Percentiles rank a stretch among this genome's conserved stretches.
These are phyloP conservation scores for Hoplodrina ambigua DNA, from an alignment of 2,888 invertebrate genomes.

Conservation along the genomic window DNA sequence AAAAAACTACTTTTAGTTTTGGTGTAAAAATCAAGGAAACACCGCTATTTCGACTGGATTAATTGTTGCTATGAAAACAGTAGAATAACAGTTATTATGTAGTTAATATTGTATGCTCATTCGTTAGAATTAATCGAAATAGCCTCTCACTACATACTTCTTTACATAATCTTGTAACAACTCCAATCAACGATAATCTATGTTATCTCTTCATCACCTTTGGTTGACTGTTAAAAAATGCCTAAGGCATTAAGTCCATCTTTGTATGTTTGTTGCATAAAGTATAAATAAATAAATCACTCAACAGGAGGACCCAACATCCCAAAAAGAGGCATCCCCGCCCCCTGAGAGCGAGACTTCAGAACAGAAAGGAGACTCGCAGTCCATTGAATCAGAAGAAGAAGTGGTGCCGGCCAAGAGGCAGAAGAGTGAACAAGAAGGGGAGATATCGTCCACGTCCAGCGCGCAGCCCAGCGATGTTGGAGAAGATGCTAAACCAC, in stretches of 20 bases:
- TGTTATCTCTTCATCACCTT: no score
- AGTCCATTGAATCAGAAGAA: constrained; percentile 64
- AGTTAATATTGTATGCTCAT: no score
- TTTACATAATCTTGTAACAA: background rate
- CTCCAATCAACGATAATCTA: no score
- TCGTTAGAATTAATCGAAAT: background rate
- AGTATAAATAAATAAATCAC: no score
- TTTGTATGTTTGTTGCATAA: no score
- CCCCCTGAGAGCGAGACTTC: constrained; percentile 75
- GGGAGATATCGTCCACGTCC: constrained; percentile 83
- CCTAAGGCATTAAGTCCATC: no score
- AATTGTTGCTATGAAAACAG: no score
- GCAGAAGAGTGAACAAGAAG: constrained; percentile 80
- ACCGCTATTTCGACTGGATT: no score
- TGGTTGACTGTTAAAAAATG: no score
- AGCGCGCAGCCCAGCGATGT: constrained; percentile 71
- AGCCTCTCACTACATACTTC: background rate
- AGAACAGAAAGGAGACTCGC: constrained; percentile 71
- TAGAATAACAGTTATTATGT: no score
- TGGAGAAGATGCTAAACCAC: constrained; percentile 69
- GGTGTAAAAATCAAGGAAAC: no score
- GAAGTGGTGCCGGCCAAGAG: constrained; percentile 71
- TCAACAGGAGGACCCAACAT: constrained; percentile 76
- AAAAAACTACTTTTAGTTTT: no score
- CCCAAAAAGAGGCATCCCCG: constrained; percentile 76